Conservation (phyloP, 2,113 vertebrate genomes). For the Bubalus kerabau region DNA sequence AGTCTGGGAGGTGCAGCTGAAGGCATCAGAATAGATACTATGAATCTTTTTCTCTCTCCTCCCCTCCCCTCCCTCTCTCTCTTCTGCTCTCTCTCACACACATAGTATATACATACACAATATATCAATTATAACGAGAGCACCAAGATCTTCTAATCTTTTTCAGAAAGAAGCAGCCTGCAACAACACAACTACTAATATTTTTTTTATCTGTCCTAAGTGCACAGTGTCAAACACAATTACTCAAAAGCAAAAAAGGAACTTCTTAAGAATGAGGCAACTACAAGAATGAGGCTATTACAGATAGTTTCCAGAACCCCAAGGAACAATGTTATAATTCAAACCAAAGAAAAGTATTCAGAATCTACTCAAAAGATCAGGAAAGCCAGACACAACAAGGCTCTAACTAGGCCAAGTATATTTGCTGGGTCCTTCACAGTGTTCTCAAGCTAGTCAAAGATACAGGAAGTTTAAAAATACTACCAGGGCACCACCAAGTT, state of each 20-base stretch:
- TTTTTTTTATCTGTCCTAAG: not conserved
- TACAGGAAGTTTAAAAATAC: not conserved
- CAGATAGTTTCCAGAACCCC: not conserved
- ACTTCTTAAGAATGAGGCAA: not conserved
- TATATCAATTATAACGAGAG: not conserved
- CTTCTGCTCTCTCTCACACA: no score
- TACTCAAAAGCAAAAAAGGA: not conserved
- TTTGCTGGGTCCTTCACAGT: not conserved
- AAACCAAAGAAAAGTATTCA: not conserved
- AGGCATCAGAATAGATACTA: not conserved
- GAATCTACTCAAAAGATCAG: not conserved
- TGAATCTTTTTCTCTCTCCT: no score
- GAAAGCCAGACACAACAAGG: not conserved
- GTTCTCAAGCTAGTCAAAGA: conserved; percentile 26
- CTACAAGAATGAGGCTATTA: not conserved
- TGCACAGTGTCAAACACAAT: not conserved
- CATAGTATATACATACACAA: not conserved
- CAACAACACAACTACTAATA: not conserved
- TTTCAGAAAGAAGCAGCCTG: not conserved
- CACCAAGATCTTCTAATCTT: not conserved
- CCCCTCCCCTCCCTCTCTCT: accelerated
- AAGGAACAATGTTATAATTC: not conserved
- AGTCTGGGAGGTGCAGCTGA: not conserved
- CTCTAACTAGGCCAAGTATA: not conserved
- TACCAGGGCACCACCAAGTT: not conserved